A percentile compares a stretch with the other conserved stretches of the same genome.
phyloP scores from a whole-genome alignment of 2,113 vertebrate genomes.

The Equus quagga region DNA sequence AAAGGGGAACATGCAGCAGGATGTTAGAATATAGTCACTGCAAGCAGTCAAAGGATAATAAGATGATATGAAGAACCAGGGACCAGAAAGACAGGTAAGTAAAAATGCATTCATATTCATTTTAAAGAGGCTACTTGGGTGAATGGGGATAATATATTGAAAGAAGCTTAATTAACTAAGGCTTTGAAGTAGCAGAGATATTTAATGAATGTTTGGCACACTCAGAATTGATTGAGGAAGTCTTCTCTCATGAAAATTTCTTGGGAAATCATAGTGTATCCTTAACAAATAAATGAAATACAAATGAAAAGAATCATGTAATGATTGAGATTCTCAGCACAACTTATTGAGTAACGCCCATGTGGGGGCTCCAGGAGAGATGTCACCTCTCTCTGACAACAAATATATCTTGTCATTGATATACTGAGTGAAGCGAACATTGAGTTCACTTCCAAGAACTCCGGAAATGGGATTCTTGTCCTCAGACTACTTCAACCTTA shows the following conservation, averaged over 20 bases:
- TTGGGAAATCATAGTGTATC: slow-evolving; percentile 58
- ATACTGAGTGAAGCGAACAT: too few relatives aligned
- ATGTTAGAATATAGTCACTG: background rate
- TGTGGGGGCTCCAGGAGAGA: background rate
- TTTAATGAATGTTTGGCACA: slow-evolving; percentile 53
- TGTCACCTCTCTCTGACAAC: background rate
- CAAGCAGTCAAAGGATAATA: slow-evolving; percentile 21
- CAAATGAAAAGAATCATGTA: slow-evolving; percentile 12
- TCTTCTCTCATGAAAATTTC: slow-evolving; percentile 52
- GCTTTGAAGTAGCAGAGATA: slow-evolving; percentile 50
- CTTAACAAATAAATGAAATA: slow-evolving; percentile 63
- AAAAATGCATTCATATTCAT: slow-evolving; percentile 12
- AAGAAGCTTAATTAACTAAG: slow-evolving; percentile 63
- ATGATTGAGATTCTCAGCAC: background rate
- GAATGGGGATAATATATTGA: slow-evolving; percentile 37
- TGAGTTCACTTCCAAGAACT: background rate
- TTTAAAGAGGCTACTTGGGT: slow-evolving; percentile 45
- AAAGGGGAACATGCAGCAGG: background rate
- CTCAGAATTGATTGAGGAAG: slow-evolving; percentile 55
- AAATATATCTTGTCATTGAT: background rate
- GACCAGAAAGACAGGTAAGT: background rate
- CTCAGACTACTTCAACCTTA: background rate
- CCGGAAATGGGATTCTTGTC: background rate
- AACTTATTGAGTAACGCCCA: background rate
- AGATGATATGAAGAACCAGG: background rate